Conservation (phyloP, 2,888 invertebrate genomes). For the Sminthurinus aureus region DNA sequence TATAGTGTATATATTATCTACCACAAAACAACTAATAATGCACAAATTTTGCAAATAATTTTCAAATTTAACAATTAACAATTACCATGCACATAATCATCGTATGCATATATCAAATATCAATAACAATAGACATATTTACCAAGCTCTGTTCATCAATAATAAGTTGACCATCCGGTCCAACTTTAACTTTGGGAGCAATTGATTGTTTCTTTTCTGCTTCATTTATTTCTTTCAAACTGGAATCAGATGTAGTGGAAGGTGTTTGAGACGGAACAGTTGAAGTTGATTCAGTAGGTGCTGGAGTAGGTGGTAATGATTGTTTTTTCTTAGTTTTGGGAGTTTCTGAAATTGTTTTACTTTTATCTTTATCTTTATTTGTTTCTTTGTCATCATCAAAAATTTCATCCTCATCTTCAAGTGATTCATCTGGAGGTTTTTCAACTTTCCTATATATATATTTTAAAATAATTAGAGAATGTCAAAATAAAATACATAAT, state of each 20-base stretch:
- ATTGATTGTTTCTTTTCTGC: slow-evolving; percentile 36
- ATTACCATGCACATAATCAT: slow-evolving; percentile 23
- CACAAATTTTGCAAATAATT: no score
- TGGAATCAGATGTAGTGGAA: not conserved
- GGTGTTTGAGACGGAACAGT: not conserved
- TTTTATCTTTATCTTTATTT: not conserved
- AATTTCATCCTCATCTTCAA: slow-evolving; percentile 5
- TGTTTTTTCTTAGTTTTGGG: no score
- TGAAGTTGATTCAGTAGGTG: not conserved
- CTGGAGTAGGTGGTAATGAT: not conserved
- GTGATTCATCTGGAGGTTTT: not conserved
- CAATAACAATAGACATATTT: slow-evolving; percentile 54
- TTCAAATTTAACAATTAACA: slow-evolving; percentile 6
- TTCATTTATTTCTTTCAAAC: slow-evolving; percentile 2
- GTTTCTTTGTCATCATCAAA: not conserved
- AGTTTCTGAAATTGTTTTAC: no score
- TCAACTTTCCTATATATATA: not conserved
- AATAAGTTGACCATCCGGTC: slow-evolving; percentile 83
- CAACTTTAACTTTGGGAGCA: slow-evolving; percentile 81
- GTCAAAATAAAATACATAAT: not conserved
- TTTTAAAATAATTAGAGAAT: not conserved
- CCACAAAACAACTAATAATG: slow-evolving; percentile 11
- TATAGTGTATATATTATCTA: no score
- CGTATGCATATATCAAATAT: no score
- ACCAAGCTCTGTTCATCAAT: slow-evolving; percentile 85